Evolutionary conservation across 2,113 vertebrate species (phyloP).

Genomic region (Bos javanicus): DNA sequence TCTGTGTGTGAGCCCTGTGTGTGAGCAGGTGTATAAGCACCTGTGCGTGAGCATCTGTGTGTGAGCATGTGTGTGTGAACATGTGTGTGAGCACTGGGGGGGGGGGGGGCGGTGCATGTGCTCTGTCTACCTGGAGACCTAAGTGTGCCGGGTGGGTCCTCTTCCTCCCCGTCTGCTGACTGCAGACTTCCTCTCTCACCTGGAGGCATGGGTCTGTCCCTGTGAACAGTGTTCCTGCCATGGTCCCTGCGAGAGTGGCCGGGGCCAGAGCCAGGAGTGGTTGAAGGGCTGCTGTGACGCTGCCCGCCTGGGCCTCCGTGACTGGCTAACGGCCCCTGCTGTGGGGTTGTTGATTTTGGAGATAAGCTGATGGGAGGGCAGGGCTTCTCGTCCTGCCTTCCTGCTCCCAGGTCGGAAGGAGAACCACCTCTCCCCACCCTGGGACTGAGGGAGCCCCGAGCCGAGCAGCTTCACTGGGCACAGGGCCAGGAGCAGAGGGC

Average conservation of each 20-base stretch:
- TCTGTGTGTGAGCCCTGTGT: neutral
- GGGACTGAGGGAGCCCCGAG: neutral
- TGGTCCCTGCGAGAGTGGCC: slow-evolving; percentile 2
- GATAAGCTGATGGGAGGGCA: slow-evolving; percentile 65
- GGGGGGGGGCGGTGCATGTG: fast-evolving
- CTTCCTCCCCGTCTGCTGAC: fast-evolving
- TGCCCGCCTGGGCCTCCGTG: slow-evolving; percentile 48
- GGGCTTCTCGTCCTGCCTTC: neutral
- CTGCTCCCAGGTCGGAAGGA: neutral
- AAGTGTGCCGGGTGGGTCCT: neutral
- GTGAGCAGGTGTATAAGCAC: fast-evolving
- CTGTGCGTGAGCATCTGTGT: fast-evolving
- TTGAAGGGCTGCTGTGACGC: slow-evolving; percentile 64
- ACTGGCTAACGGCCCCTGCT: slow-evolving; percentile 48
- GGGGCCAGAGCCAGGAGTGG: slow-evolving; percentile 59
- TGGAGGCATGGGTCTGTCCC: slow-evolving; percentile 52
- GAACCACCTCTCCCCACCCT: neutral
- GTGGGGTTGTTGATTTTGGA: slow-evolving; percentile 51
- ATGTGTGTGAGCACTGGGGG: neutral
- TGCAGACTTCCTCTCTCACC: neutral
- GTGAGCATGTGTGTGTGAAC: neutral
- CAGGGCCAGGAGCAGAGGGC: neutral
- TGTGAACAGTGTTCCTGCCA: slow-evolving; percentile 47
- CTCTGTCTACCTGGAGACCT: neutral
- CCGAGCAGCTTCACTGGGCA: neutral